Conservation (phyloP, 2,888 invertebrate genomes). For the Lasioglossum calceatum region DNA sequence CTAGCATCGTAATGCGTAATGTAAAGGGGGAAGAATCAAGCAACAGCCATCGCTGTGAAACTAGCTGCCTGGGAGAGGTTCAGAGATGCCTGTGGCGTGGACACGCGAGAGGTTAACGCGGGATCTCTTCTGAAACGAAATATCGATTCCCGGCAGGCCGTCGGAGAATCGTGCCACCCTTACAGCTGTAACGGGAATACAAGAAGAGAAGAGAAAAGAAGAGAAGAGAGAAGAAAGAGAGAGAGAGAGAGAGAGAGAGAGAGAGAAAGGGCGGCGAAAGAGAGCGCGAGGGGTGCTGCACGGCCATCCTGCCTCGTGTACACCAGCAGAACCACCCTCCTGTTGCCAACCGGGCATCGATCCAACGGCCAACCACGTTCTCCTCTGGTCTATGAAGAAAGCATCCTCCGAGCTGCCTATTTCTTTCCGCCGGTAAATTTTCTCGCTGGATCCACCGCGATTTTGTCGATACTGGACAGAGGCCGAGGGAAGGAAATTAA, state of each 20-base stretch:
- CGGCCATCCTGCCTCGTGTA: slow-evolving; percentile 56
- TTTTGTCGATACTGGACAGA: not conserved
- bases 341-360: slow-evolving; percentile 82
- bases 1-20: not conserved
- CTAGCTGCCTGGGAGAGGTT: slow-evolving; percentile 24
- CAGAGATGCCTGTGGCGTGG: slow-evolving; percentile 30
- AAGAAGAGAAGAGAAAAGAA: slow-evolving; percentile 7
- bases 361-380: slow-evolving; percentile 78
- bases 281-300: slow-evolving; percentile 39
- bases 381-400: slow-evolving; percentile 63
- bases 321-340: slow-evolving; percentile 67
- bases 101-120: slow-evolving; percentile 69
- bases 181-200: slow-evolving; percentile 49
- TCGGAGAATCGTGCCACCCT: slow-evolving; percentile 58
- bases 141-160: slow-evolving; percentile 67
- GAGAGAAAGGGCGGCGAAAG: slow-evolving; percentile 16
- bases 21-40: slow-evolving; percentile 43
- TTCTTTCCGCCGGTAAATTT: slow-evolving; percentile 48
- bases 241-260: not conserved
- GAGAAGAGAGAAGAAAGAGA: not conserved
- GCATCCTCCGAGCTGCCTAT: slow-evolving; percentile 40
- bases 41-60: slow-evolving; percentile 32
- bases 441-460: slow-evolving; percentile 28
- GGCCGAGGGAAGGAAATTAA: not conserved
- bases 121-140: slow-evolving; percentile 64